Percentiles rank a stretch among this genome's conserved stretches.
phyloP scores from a whole-genome alignment of 1,140 invertebrate species.

The Dreissena rostriformis region DNA sequence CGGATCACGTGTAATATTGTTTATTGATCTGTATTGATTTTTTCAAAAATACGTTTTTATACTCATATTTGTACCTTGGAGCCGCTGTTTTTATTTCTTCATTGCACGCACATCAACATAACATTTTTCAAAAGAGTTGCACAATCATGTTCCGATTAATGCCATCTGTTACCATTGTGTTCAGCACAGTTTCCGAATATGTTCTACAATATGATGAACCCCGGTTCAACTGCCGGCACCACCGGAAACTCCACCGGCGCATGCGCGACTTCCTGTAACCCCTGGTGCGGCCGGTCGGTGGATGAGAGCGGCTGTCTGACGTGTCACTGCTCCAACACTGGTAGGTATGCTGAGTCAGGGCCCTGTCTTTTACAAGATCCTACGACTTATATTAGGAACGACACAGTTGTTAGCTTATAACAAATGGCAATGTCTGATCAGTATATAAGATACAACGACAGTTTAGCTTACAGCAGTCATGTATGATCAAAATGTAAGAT shows the following conservation, averaged over 20 bases:
- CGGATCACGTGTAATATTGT: too few relatives aligned
- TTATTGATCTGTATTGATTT: too few relatives aligned
- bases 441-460: too few relatives aligned
- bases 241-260: not conserved
- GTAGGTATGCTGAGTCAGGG: not conserved
- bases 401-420: too few relatives aligned
- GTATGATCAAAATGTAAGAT: too few relatives aligned
- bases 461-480: too few relatives aligned
- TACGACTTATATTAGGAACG: too few relatives aligned
- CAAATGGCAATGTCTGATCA: too few relatives aligned
- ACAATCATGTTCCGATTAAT: not conserved
- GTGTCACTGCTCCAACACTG: conserved; percentile 4
- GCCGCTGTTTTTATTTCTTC: too few relatives aligned
- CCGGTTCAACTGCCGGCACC: conserved; percentile 5
- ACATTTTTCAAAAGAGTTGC: not conserved
- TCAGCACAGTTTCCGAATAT: conserved; percentile 28
- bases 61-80: too few relatives aligned
- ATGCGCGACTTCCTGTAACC: conserved; percentile 21
- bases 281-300: conserved; percentile 21
- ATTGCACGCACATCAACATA: not conserved
- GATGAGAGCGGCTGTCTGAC: conserved; percentile 17
- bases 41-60: too few relatives aligned
- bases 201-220: conserved; percentile 13
- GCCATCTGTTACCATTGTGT: not conserved
- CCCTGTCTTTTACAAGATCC: too few relatives aligned